Evolutionary conservation across 2,888 invertebrate genomes (phyloP), one percentile per base, ranked within the genome.

Genomic region (Torymus texanus): DNA sequence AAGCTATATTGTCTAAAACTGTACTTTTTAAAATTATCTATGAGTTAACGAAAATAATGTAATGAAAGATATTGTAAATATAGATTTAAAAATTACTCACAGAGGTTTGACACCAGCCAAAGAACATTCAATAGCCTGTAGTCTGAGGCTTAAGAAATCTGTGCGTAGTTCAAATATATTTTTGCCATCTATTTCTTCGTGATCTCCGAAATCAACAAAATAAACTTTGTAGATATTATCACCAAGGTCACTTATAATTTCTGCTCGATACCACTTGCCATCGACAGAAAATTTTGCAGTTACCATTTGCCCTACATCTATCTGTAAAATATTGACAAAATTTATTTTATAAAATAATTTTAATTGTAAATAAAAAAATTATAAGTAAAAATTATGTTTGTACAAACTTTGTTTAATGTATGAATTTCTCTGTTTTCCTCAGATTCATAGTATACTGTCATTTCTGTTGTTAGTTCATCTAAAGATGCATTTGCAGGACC

Each of bases 181-280:
- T 72, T 92, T 92, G 2, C 93, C 92, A 0, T 92, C 91, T 3
- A 95, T 92, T 85, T 93, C 92, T 85, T 95, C 95, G 80, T 93
- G 93, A 90, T 97, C 97, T 0, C 97, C 97, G 89, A 96, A 97
- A 91, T 98, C 97, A 73, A 97, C 93, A 90, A 94, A 97, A 88
- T 95, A 96, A 50, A 97, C 94, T 93, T 0, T 94, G 94, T 77
- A 81, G 16, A 93, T 92, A 86, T 92, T 91, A 82, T 94, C 92
- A 21, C 93, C 91, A 0, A 92, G 90, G 84, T 94, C 91, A 80
- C 93, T 93, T 74, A 94, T 91, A 8, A 97, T 94, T 88, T 95
- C 93, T 0, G 93, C 94, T 84, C 95, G 92, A 90, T 95, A 96
- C 97, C 97, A 97, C 88, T 95, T 95, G 12, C 93, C 92, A 90